phyloP scores from a whole-genome alignment of 1,140 invertebrate genomes.

The Pseudachorutes palmiensis region DNA sequence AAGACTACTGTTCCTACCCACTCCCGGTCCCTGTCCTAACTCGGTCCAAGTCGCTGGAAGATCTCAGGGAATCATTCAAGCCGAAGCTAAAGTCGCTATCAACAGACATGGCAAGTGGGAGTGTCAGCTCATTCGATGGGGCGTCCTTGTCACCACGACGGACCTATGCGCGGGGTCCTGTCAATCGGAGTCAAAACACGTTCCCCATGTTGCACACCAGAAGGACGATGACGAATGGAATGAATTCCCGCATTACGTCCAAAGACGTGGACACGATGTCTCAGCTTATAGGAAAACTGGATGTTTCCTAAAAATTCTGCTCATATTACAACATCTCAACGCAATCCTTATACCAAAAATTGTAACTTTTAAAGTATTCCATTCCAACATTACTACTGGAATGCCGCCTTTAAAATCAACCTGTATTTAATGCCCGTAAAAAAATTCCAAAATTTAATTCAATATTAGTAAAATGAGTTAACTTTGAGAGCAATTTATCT shows the following conservation, averaged over 20 bases:
- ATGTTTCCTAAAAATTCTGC: conserved; percentile 19
- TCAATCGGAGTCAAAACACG: background rate
- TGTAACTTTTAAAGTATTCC: too few relatives aligned
- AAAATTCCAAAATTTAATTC: too few relatives aligned
- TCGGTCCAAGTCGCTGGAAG: conserved; percentile 27
- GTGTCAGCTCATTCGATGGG: conserved; percentile 12
- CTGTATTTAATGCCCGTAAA: too few relatives aligned
- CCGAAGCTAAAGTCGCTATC: conserved; percentile 19
- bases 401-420: too few relatives aligned
- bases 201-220: background rate
- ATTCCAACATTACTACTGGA: too few relatives aligned
- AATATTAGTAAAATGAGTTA: too few relatives aligned
- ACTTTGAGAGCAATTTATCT: too few relatives aligned
- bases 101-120: background rate
- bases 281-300: conserved; percentile 22
- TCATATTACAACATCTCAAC: background rate
- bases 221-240: background rate
- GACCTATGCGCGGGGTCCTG: background rate
- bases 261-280: conserved; percentile 29
- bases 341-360: background rate
- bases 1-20: conserved; percentile 1
- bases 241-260: background rate
- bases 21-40: conserved; percentile 23
- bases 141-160: conserved; percentile 20
- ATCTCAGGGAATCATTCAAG: conserved; percentile 26